Conservation (phyloP, 2,888 invertebrate genomes). For the Tolmerus cingulatus region DNA sequence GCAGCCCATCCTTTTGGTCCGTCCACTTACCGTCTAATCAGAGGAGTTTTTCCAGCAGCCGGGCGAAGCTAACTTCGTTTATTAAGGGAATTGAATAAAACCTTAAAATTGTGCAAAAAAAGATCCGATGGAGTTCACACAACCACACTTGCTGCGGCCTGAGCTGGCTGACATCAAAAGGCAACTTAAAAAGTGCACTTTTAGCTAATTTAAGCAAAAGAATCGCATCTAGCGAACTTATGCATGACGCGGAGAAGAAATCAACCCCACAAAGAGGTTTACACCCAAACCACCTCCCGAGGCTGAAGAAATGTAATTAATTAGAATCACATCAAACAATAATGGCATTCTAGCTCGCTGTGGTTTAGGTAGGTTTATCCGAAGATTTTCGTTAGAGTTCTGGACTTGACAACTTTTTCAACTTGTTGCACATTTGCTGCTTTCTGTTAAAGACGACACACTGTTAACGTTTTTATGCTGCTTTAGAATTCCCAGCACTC, state of each 20-base stretch:
- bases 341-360: not conserved
- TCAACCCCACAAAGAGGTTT: not conserved
- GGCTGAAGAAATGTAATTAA: not conserved
- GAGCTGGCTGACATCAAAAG: slow-evolving; percentile 4
- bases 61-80: not conserved
- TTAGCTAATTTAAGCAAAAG: slow-evolving; percentile 18
- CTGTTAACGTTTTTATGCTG: not conserved
- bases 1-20: not conserved
- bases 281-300: not conserved
- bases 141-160: not conserved
- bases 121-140: not conserved
- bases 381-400: not conserved
- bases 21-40: not conserved
- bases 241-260: not conserved
- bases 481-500: not conserved
- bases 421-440: not conserved
- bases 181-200: slow-evolving; percentile 20
- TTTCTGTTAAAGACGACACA: not conserved
- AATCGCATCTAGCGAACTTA: not conserved
- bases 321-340: not conserved
- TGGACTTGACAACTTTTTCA: not conserved
- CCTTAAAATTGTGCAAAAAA: not conserved
- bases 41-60: not conserved
- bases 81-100: not conserved
- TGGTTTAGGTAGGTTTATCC: not conserved